Percentiles rank a stretch among this genome's conserved stretches.
Evolutionary conservation across 2,888 invertebrate species (phyloP).

Genomic region (Clunio marinus): DNA sequence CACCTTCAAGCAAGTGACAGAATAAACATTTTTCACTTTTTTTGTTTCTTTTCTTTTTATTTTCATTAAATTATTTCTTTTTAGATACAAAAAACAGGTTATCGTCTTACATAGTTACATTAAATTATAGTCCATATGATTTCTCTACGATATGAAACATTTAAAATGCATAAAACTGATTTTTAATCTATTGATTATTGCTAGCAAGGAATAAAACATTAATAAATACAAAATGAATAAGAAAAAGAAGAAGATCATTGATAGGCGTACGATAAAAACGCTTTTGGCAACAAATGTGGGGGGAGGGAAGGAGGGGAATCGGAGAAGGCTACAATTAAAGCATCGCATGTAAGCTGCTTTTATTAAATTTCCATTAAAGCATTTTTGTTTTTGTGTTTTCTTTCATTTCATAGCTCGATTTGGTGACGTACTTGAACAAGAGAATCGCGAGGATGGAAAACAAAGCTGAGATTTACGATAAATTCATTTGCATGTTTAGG

Average conservation of each 20-base stretch:
- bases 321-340: conserved; percentile 14
- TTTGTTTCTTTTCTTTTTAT: background rate
- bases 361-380: conserved; percentile 4
- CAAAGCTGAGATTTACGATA: conserved; percentile 6
- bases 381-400: too few relatives aligned
- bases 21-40: conserved; percentile 1
- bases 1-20: background rate
- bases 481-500: conserved; percentile 29
- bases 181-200: conserved; percentile 9
- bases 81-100: too few relatives aligned
- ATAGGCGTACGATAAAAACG: conserved; percentile 27
- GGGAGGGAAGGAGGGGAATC: background rate
- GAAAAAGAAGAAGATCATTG: background rate
- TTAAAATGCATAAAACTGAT: background rate
- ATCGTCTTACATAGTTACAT: conserved; percentile 6
- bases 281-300: conserved; percentile 33
- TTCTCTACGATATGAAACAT: background rate
- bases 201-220: background rate
- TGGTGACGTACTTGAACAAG: conserved; percentile 37
- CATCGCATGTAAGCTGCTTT: background rate
- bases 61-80: conserved; percentile 18
- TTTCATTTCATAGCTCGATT: conserved; percentile 26
- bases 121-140: background rate
- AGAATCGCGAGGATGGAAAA: background rate
- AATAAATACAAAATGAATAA: too few relatives aligned